Conservation (phyloP, 2,113 vertebrate genomes). For the Dissostichus mawsoni region DNA sequence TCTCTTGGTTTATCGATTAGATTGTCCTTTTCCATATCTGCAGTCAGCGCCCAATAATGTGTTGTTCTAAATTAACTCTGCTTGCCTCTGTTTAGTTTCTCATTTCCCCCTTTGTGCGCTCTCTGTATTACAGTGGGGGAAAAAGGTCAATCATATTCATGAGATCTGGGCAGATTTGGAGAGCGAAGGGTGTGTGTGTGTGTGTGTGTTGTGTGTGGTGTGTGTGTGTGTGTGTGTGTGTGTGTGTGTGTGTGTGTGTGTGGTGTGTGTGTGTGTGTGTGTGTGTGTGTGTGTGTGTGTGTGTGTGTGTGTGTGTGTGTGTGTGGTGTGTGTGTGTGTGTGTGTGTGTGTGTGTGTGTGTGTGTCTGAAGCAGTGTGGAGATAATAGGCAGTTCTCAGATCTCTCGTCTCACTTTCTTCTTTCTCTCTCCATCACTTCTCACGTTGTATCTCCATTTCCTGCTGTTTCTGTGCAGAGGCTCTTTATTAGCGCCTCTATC, state of each 20-base stretch:
- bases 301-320: constrained; percentile 11
- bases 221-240: constrained; percentile 11
- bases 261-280: no score
- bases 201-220: constrained; percentile 3
- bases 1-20: constrained; percentile 91
- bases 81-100: constrained; percentile 87
- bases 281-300: constrained; percentile 14
- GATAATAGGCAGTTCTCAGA: constrained; percentile 95
- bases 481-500: constrained; percentile 56
- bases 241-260: no score
- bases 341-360: constrained; percentile 8
- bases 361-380: constrained; percentile 76
- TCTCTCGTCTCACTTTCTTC: constrained; percentile 85
- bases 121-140: constrained; percentile 90
- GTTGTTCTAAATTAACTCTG: constrained; percentile 95
- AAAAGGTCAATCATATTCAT: constrained; percentile 99
- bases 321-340: constrained; percentile 17
- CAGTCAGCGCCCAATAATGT: constrained; percentile 89
- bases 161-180: constrained; percentile 91
- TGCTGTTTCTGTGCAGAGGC: constrained; percentile 67
- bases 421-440: constrained; percentile 52
- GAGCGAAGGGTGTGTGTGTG: constrained; percentile 72
- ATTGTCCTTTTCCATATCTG: constrained; percentile 98
- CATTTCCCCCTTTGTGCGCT: constrained; percentile 73
- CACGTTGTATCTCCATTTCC: constrained; percentile 65